A percentile compares a stretch with the other conserved stretches of the same genome.
These are phyloP conservation scores for Myxocyprinus asiaticus DNA, from an alignment of 2,113 vertebrate species.

Conservation along the genomic window DNA sequence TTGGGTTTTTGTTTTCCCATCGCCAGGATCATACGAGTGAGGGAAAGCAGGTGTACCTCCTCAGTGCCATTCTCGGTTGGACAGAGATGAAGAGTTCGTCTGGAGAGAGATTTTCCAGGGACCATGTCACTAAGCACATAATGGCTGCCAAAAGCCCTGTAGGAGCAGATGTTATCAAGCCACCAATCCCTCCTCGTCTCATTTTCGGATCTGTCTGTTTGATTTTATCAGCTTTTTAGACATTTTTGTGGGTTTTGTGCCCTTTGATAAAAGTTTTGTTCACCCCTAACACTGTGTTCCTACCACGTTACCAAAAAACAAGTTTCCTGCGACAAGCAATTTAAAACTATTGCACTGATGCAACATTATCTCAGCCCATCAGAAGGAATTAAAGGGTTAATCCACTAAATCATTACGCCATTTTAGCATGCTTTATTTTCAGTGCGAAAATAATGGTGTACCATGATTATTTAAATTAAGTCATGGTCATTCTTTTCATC, in stretches of 20 bases:
- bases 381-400: no score
- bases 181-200: background rate
- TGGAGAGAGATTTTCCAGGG: slow-evolving; percentile 28
- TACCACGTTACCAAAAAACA: no score
- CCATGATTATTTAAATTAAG: no score
- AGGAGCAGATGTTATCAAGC: slow-evolving; percentile 15
- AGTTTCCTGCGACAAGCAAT: no score
- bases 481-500: no score
- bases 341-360: no score
- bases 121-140: slow-evolving; percentile 19
- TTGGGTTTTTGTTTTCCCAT: background rate
- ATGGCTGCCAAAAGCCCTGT: slow-evolving; percentile 32
- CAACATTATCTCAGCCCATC: no score
- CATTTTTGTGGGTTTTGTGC: background rate
- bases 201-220: slow-evolving; percentile 7
- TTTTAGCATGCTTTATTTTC: no score
- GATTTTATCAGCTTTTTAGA: background rate
- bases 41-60: slow-evolving; percentile 36
- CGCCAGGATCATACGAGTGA: background rate
- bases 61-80: slow-evolving; percentile 23
- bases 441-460: no score
- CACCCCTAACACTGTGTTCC: background rate
- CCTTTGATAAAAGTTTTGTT: background rate
- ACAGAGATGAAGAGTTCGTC: slow-evolving; percentile 41
- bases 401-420: no score